A percentile compares a stretch with the other conserved stretches of the same genome.
These are phyloP conservation scores for Aphidoletes aphidimyza DNA, from an alignment of 2,888 invertebrate species.

Conservation along the genomic window DNA sequence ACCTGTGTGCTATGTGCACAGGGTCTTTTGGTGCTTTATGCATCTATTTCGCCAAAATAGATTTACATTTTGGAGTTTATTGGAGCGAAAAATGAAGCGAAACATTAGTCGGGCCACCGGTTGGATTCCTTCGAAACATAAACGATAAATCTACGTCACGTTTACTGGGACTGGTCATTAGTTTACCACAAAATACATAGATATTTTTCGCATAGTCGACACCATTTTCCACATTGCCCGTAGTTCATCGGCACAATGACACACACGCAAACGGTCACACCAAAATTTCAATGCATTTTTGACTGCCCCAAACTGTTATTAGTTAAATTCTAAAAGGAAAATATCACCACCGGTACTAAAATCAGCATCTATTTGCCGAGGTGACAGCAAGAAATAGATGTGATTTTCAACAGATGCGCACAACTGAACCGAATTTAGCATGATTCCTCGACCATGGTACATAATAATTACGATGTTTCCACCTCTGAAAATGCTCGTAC, in stretches of 20 bases:
- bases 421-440: background rate
- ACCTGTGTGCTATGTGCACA: background rate
- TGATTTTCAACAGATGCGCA: slow-evolving; percentile 13
- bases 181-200: slow-evolving; percentile 20
- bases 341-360: background rate
- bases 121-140: background rate
- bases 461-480: background rate
- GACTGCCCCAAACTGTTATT: slow-evolving; percentile 3
- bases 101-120: background rate
- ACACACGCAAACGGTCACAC: background rate
- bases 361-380: background rate
- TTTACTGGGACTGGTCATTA: slow-evolving; percentile 14
- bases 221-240: background rate
- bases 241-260: background rate
- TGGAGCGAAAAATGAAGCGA: slow-evolving; percentile 34
- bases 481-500: background rate
- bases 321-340: slow-evolving; percentile 23
- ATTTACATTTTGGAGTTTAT: slow-evolving; percentile 36
- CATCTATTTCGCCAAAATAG: slow-evolving; percentile 26
- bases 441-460: background rate
- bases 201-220: background rate
- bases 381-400: background rate
- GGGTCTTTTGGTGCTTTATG: slow-evolving; percentile 14
- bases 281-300: background rate
- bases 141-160: slow-evolving; percentile 34